Evolutionary conservation across 1,140 invertebrate species (phyloP).

Genomic region (Drosophila sp.): DNA sequence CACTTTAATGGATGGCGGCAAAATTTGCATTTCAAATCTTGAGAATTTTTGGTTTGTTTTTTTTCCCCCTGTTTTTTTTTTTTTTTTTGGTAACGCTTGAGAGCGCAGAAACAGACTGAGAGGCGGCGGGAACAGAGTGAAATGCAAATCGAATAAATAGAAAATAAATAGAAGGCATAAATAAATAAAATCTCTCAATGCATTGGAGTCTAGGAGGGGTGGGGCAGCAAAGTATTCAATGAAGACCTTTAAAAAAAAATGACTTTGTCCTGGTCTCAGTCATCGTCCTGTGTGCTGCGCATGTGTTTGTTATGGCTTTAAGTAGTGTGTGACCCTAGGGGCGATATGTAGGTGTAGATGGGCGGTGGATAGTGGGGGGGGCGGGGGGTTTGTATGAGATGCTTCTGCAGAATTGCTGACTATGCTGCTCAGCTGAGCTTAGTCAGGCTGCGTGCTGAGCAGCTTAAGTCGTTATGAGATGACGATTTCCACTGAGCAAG

Average conservation of each 20-base stretch:
- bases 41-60: constrained; percentile 32
- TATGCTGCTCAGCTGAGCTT: constrained; percentile 43
- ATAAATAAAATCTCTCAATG: constrained; percentile 59
- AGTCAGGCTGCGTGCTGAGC: constrained; percentile 62
- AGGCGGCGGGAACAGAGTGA: constrained; percentile 54
- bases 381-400: neutral
- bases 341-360: constrained; percentile 31
- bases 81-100: constrained; percentile 31
- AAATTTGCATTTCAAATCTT: constrained; percentile 66
- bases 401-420: constrained; percentile 62
- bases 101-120: constrained; percentile 22
- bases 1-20: constrained; percentile 31
- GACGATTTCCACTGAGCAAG: constrained; percentile 59
- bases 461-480: constrained; percentile 77
- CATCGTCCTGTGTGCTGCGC: constrained; percentile 17
- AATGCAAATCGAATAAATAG: constrained; percentile 80
- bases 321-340: constrained; percentile 50
- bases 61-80: neutral
- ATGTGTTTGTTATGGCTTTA: constrained; percentile 46
- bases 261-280: constrained; percentile 32
- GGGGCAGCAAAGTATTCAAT: constrained; percentile 9
- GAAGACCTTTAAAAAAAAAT: constrained; percentile 52
- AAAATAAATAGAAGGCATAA: constrained; percentile 72
- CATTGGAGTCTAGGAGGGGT: constrained; percentile 3
- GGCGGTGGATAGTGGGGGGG: constrained; percentile 10